Evolutionary conservation across 2,797 vertebrate genomes (phyloP), one percentile per base, ranked within the genome.

Genomic region (Acrossocheilus fasciatus): DNA sequence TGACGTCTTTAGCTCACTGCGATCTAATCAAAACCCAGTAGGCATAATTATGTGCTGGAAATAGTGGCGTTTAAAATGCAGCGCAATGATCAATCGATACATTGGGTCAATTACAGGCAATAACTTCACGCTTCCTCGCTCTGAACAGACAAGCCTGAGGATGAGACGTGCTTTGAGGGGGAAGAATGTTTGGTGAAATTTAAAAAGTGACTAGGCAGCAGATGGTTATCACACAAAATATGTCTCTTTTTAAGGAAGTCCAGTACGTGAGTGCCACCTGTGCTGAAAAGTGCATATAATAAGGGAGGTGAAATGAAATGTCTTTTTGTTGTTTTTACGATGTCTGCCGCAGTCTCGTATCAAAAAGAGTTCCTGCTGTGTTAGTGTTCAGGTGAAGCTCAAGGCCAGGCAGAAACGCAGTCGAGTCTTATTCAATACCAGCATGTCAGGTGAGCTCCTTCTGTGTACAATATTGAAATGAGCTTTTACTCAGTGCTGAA

Each of bases 331-430:
- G 76, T 91, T 92, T 93, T 89, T 90, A 83, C 89, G 83, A 74
- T 75, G 20, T 84, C 86, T 89, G 91, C 84, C 34, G 89, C 90
- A 89, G 90, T 92, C 90, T 92, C 83, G 89, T 91, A 91, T 92
- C 92, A 93, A 92, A 91, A 91, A 91, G 92, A 93, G 87, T 84
- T 43, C 93, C 92, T 89, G 89, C 92, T 68, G 93, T 92, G 93
- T 88, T 88, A 86, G 87, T 94, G 94, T 94, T 94, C 92, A 95
- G 95, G 93, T 94, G 93, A 94, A 93, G 90, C 92, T 91, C 92
- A 94, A 94, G 94, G 93, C 93, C 92, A 91, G 89, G 89, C 87
- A 87, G 89, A 88, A 89, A 88, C 88, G 87, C 91, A 87, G 91
- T 92, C 76, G 85, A 93, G 90, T 92, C 69, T 80, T 81, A 68